Conservation (phyloP, 2,888 invertebrate species). For the Heteromyza rotundicornis region DNA sequence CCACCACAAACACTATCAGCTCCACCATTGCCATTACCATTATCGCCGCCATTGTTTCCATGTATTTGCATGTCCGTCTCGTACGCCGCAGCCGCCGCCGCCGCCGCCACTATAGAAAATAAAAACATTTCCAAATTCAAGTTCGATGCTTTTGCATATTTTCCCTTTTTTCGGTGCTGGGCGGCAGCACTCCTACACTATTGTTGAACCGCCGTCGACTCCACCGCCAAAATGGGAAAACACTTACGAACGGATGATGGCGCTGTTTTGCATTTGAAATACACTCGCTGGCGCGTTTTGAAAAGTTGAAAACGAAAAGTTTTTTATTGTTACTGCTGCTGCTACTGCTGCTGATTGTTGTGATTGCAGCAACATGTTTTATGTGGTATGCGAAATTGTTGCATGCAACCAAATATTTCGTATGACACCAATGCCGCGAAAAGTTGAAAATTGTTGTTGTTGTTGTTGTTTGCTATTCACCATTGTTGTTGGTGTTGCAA, state of each 20-base stretch:
- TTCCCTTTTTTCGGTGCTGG: not conserved
- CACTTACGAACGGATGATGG: not conserved
- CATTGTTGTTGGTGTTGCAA: too few species aligned
- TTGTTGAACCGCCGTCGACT: not conserved
- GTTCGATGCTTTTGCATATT: constrained; percentile 18
- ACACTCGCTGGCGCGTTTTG: too few species aligned
- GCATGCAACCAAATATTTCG: too few species aligned
- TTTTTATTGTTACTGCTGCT: too few species aligned
- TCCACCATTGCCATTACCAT: not conserved
- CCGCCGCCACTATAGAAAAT: not conserved
- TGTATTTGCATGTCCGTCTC: constrained; percentile 4
- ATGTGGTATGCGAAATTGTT: too few species aligned
- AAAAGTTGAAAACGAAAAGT: too few species aligned
- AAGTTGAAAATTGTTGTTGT: too few species aligned
- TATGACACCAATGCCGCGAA: too few species aligned
- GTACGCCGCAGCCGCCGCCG: not conserved
- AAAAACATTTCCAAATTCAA: constrained; percentile 23
- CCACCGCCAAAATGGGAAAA: not conserved
- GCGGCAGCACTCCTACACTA: not conserved
- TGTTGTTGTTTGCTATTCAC: too few species aligned
- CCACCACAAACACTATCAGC: not conserved
- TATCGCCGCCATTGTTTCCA: constrained; percentile 3
- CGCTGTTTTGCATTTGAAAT: constrained; percentile 16
- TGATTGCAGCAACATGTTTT: too few species aligned
- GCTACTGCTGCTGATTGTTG: too few species aligned